Evolutionary conservation across 2,888 invertebrate genomes (phyloP), one percentile per base, ranked within the genome.

Genomic region (Spicauda simplicius): DNA sequence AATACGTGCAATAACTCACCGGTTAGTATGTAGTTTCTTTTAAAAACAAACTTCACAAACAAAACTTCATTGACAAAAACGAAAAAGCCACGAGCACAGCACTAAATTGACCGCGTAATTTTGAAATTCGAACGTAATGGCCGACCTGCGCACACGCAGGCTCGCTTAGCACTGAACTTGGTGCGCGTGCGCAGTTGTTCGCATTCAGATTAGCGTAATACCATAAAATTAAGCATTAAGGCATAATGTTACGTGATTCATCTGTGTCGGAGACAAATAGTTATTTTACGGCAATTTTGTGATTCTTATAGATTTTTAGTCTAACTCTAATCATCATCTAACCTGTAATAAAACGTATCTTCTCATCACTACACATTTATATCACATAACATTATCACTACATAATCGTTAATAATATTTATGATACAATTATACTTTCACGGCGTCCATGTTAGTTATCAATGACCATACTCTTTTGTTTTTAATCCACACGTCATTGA

Each of bases 131-230:
- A 73, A 74, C 71, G 71, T 70, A 68, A 73, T 73, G 71, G 60
- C 72, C 64, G 70, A 72, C 75, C 76, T 83, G 86, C 82, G 78
- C 83, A 74, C 76, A 69, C 74, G 81, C 81, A 79, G 77, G 83
- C 75, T 82, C 75, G 71, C 73, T 73, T 87, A 88, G 84, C 88
- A 90, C 89, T 90, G 89, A 90, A 90, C 89, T 76, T 76, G 75
- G 25, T 30, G 77, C 81, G 78, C 78, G 77, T 74, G 85, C 84
- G 86, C 79, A 79, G 76, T 71, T 76, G 70, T 71, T 87, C 76
- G 77, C 87, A 86, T 87, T 87, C 83, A 72, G 73, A 33, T 0
- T 8, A 64, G 66, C 50, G 59, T 48, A 54, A 72, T 69, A 71
- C 68, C 53, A 56, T 69, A 60, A 54, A 11, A 14, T 33, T 52